Base-by-base conservation (phyloP, 2,797 vertebrate genomes). In the Morus bassanus region DNA sequence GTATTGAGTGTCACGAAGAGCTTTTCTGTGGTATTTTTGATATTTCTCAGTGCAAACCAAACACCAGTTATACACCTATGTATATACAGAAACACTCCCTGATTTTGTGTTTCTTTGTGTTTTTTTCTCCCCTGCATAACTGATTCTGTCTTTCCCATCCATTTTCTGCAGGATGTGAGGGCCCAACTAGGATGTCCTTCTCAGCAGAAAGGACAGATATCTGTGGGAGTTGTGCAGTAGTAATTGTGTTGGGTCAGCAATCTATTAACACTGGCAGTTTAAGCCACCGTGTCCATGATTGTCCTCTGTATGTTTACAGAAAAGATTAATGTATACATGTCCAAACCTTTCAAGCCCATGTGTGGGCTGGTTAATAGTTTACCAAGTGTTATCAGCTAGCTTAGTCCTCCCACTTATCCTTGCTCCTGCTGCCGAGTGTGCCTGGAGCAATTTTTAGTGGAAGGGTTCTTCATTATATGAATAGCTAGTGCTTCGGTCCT, bases 361-460 rank as follows among this genome's bases (percentile, higher is more conserved):
- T 94, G 95, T 95, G 88, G 95, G 96, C 84, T 94, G 92, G 87
- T 89, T 96, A 96, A 95, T 97, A 89, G 92, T 85, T 95, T 92
- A 94, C 88, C 80, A 85, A 95, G 41, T 90, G 74, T 89, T 95
- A 94, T 95, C 88, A 89, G 70, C 41, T 87, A 48, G 18, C 74
- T 82, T 87, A 82, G 90, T 83, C 80, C 93, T 96, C 95, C 96
- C 96, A 80, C 91, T 74, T 89, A 64, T 28, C 30, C 78, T 77
- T 85, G 45, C 10, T 89, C 54, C 45, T n/a, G 22, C 84, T 87
- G 77, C 64, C 2, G 11, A 80, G 9, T 28, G n/a, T 77, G 72
- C 86, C 70, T 87, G 72, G 60, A 89, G 78, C 88, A 76, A 56
- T 87, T 92, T 94, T 85, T 90, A 86, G 31, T 85, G 72, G 74